Evolutionary conservation across 2,113 vertebrate species (phyloP).

Genomic region (Notothenia rossii): DNA sequence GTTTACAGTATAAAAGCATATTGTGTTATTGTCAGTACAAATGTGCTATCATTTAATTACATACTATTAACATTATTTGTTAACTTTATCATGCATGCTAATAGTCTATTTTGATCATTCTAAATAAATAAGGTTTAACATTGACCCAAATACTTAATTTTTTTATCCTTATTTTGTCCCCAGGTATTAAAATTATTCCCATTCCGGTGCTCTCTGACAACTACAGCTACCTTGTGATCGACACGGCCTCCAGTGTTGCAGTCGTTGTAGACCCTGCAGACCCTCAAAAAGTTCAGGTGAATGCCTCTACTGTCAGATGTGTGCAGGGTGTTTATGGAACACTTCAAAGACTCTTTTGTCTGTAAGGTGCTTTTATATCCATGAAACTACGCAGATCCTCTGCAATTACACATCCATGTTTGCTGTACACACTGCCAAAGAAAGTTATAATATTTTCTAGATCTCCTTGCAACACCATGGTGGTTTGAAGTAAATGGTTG

Average conservation of each 20-base stretch:
- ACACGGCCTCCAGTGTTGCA: constrained; percentile 87
- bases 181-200: constrained; percentile 96
- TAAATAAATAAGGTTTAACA: not conserved
- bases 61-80: not conserved
- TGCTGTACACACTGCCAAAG: not conserved
- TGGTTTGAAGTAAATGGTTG: not conserved
- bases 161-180: constrained; percentile 1
- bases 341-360: not conserved
- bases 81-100: not conserved
- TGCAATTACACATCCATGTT: not conserved
- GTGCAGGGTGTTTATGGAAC: not conserved
- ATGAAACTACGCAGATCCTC: not conserved
- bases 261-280: constrained; percentile 94
- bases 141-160: not conserved
- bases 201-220: constrained; percentile 94
- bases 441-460: not conserved
- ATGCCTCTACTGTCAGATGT: not conserved
- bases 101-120: not conserved
- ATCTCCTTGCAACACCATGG: not conserved
- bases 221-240: constrained; percentile 96
- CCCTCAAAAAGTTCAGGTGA: constrained; percentile 92
- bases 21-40: not conserved
- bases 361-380: not conserved
- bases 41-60: not conserved
- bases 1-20: not conserved